These are phyloP conservation scores for Psittacula cyanocephala DNA, from an alignment of 2,113 vertebrate species.

Conservation along the genomic window DNA sequence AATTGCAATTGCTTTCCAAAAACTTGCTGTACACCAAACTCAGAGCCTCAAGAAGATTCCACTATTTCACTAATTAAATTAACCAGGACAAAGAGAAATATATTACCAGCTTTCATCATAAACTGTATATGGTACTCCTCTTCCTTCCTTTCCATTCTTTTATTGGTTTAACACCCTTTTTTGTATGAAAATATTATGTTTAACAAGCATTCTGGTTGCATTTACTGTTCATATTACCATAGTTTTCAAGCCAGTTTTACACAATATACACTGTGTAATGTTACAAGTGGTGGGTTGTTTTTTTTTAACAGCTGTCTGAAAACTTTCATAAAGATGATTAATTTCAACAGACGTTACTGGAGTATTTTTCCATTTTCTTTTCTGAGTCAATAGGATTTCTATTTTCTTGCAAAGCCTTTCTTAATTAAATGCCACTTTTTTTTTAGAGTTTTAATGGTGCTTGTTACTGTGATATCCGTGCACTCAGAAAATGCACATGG, in stretches of 20 bases:
- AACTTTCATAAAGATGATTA: not conserved
- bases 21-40: not conserved
- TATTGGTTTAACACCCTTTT: not conserved
- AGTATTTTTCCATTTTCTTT: not conserved
- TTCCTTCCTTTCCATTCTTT: not conserved
- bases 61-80: not conserved
- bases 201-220: not conserved
- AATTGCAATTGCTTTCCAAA: not conserved
- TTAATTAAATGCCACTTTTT: not conserved
- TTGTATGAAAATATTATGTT: not conserved
- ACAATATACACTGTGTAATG: not conserved
- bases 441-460: not conserved
- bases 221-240: not conserved
- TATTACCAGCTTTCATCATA: not conserved
- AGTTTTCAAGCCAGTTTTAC: not conserved
- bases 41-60: not conserved
- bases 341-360: not conserved
- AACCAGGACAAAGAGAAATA: not conserved
- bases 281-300: not conserved
- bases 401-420: not conserved
- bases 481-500: accelerated
- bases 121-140: not conserved
- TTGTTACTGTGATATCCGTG: not conserved
- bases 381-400: not conserved
- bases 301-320: not conserved